Evolutionary conservation across 2,888 invertebrate genomes (phyloP), one percentile per base, ranked within the genome.

Genomic region (Caradrina kadenii): DNA sequence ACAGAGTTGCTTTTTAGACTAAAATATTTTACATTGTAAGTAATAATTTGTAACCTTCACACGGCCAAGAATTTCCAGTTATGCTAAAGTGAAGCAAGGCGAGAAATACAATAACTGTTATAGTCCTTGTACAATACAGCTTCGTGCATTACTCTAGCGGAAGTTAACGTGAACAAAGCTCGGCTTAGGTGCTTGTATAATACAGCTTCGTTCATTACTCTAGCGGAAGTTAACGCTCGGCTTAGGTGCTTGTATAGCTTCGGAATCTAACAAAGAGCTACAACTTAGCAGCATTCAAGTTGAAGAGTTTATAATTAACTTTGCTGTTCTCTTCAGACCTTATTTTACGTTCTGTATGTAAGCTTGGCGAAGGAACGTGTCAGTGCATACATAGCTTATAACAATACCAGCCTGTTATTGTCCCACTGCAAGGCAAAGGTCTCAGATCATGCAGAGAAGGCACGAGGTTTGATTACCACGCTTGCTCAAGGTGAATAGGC

Each of bases 221-320:
- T 13, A 69, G 22, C 22, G 2, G 8, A 10, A 31, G 17, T 60
- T 56, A 61, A 56, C 17, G 35, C 48, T 63, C 52, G 42, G 17
- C n/a, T n/a, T n/a, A n/a, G n/a, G n/a, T n/a, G n/a, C n/a, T n/a
- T n/a, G n/a, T n/a, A n/a, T n/a, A n/a, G n/a, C n/a, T n/a, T n/a
- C n/a, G 15, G 26, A 17, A 45, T 10, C 15, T 42, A 45, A 69
- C 48, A 69, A 63, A 63, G 63, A 63, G 26, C 53, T 49, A 50
- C 21, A 59, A 59, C 10, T 63, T 69, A 69, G 6, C 15, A 59
- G 45, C 50, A 49, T 42, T 68, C 35, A 39, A 73, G 45, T 35
- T 48, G 56, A 26, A 22, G 15, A 48, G 21, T 61, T 31, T 48
- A 45, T 56, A 48, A 50, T 67, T 22, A 21, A 55, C 26, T 50